Evolutionary conservation across 2,888 invertebrate genomes (phyloP).

Genomic region (Atherix ibis): DNA sequence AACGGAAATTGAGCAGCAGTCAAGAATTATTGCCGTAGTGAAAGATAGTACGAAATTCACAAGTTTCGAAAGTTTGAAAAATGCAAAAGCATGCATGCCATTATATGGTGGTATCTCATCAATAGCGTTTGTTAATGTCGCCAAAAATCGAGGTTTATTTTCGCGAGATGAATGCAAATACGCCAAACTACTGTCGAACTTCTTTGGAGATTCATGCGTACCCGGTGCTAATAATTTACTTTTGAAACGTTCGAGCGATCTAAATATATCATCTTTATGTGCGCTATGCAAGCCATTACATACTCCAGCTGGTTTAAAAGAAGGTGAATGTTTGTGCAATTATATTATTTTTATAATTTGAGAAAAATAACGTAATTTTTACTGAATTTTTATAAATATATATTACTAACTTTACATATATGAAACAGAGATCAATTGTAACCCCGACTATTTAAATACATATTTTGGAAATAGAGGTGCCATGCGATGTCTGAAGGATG

Average conservation of each 20-base stretch:
- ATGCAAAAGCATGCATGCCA: slow-evolving; percentile 45
- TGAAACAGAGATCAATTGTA: too few relatives aligned
- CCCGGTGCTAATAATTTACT: slow-evolving; percentile 40
- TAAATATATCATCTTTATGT: slow-evolving; percentile 20
- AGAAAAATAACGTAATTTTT: too few relatives aligned
- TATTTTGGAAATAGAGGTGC: slow-evolving; percentile 47
- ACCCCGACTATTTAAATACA: slow-evolving; percentile 35
- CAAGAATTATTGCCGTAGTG: slow-evolving; percentile 40
- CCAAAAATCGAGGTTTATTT: slow-evolving; percentile 35
- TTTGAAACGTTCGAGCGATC: slow-evolving; percentile 27
- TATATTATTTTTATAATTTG: too few relatives aligned
- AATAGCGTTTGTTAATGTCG: slow-evolving; percentile 42
- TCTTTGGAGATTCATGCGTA: slow-evolving; percentile 42
- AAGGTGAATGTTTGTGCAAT: too few relatives aligned
- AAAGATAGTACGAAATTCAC: slow-evolving; percentile 32
- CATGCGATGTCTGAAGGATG: slow-evolving; percentile 37
- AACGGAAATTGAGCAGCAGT: slow-evolving; percentile 33
- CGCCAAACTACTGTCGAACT: slow-evolving; percentile 37
- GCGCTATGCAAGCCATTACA: slow-evolving; percentile 14
- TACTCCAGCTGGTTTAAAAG: too few relatives aligned
- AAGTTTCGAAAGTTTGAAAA: slow-evolving; percentile 39
- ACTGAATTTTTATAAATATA: too few relatives aligned
- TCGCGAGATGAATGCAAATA: slow-evolving; percentile 39
- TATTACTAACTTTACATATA: too few relatives aligned
- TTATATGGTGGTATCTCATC: slow-evolving; percentile 50